Evolutionary conservation across 2,888 invertebrate species (phyloP), one percentile per base, ranked within the genome.

Genomic region (Drosophila anomalata): DNA sequence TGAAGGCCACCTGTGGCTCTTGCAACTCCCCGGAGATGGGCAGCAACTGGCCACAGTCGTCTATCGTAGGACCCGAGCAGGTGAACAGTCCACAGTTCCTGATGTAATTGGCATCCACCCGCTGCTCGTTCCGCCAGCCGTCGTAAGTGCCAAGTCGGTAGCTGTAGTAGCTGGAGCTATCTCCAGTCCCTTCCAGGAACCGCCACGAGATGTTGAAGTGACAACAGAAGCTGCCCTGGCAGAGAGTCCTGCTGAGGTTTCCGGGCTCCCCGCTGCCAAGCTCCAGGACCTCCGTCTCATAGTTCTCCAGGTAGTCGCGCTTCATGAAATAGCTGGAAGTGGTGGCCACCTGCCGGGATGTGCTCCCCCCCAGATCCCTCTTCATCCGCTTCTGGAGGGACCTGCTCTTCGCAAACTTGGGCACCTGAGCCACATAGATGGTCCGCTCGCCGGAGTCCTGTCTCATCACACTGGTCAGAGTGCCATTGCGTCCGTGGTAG

Each of bases 401-500:
- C 11, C 51, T 54, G 5, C 44, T 9, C 3, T 0, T 31, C 0
- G 20, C 8, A 2, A 79, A 84, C 31, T 90, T 91, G 0, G 88
- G 89, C 17, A 91, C 89, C 31, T 70, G 70, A 0, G 89, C 83
- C 14, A 84, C 85, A 54, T 90, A 88, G 2, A 91, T 31, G 4
- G 63, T 66, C 2, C 90, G 83, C 56, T 87, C 83, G 0, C 88
- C 90, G 0, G 50, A 51, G 0, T 53, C 76, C 9, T 69, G 55
- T 0, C 66, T 76, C 85, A 91, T 87, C 0, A 78, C 82, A 2
- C 87, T 81, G 2, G 69, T 50, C 5, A 90, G 33, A 0, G 87
- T 57, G 6, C 90, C 90, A 0, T 63, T 47, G 0, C 78, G 77
- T 0, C 95, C 95, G 0, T 94, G 93, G 88, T 93, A 96, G 58